A percentile compares a stretch with the other conserved stretches of the same genome.
Evolutionary conservation across 2,797 vertebrate genomes (phyloP).

Genomic region (Anolis apletophallus): DNA sequence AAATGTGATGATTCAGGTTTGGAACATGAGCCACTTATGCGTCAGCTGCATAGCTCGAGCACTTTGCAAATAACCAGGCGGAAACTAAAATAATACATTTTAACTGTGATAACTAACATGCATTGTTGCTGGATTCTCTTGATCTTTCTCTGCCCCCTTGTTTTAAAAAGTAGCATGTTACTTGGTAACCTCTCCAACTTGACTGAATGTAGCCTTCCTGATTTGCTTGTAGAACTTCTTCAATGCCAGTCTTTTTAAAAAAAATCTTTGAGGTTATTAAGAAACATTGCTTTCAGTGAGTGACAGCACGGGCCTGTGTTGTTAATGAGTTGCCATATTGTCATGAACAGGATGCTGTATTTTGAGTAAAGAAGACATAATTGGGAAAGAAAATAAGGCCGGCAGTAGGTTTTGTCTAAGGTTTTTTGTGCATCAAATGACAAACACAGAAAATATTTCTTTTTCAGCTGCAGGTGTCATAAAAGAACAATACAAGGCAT

Average conservation of each 20-base stretch:
- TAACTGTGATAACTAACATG: constrained; percentile 19
- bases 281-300: constrained; percentile 54
- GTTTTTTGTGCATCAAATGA: constrained; percentile 54
- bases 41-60: constrained; percentile 59
- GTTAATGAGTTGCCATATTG: constrained; percentile 53
- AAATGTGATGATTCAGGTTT: constrained; percentile 63
- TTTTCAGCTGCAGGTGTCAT: constrained; percentile 13
- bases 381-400: constrained; percentile 49
- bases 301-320: constrained; percentile 38
- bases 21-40: constrained; percentile 44
- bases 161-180: constrained; percentile 55
- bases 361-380: constrained; percentile 41
- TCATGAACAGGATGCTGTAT: constrained; percentile 50
- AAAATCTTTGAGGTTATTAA: constrained; percentile 67
- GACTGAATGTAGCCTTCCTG: constrained; percentile 67
- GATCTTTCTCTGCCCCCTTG: not conserved
- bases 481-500: not conserved
- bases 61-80: constrained; percentile 58
- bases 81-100: constrained; percentile 51
- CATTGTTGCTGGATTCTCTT: constrained; percentile 38
- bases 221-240: constrained; percentile 66
- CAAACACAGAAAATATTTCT: constrained; percentile 33
- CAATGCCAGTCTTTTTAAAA: constrained; percentile 64
- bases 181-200: constrained; percentile 64
- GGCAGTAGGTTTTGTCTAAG: constrained; percentile 30